Evolutionary conservation across 2,797 vertebrate species (phyloP), one percentile per base, ranked within the genome.

Genomic region (Acanthurus leucopareius): DNA sequence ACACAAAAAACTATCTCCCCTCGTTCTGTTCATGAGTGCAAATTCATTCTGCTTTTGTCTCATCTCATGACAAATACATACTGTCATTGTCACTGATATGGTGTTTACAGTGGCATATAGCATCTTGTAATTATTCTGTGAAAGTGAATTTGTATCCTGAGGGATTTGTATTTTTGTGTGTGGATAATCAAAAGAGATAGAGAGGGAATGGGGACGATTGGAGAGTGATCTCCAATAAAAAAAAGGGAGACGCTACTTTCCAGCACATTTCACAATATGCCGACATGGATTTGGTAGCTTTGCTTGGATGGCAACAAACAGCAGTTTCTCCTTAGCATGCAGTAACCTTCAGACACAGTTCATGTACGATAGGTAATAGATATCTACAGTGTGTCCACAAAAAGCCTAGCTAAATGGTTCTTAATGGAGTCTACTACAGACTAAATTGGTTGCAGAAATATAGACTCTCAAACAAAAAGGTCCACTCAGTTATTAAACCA

Each of bases 71-170:
- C 93, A 94, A 95, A 95, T 89, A 86, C 87, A 90, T 80, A 79
- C 89, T 86, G 93, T 92, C 91, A 91, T 85, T 80, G 77, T 91
- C 90, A 93, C 89, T 88, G 91, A 93, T 91, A 91, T 91, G 80
- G 75, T 90, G 91, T 94, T 95, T 93, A 91, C 90, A 85, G 85
- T 89, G 92, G 89, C 94, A 92, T 77, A 84, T 78, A 90, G 88
- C 92, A 90, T 94, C 86, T 89, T 91, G 88, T 93, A 95, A 95
- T 95, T 93, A 95, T 88, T 90, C 88, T 85, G 88, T 86, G 91
- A 93, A 94, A 94, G 90, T 86, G 91, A 92, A 88, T 88, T 91
- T 82, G 78, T 92, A 88, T 93, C 92, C 94, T 85, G 81, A 53
- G 92, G 93, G 93, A 91, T 83, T 90, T 69, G 77, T 88, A 81